These are phyloP conservation scores for Noctua fimbriata DNA, from an alignment of 2,888 invertebrate species.

Conservation along the genomic window DNA sequence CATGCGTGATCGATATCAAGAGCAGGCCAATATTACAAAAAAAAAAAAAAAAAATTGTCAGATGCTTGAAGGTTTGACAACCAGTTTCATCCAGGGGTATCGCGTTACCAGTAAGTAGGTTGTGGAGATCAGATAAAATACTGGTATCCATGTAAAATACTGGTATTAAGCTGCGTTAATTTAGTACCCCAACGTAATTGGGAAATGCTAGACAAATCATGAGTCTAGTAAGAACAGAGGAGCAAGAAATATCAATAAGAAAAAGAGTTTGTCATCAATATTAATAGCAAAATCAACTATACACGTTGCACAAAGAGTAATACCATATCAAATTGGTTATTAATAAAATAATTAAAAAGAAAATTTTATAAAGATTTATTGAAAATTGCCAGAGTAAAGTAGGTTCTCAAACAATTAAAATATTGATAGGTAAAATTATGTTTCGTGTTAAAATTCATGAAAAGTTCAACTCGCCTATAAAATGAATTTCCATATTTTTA, in stretches of 20 bases:
- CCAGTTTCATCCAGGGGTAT: neutral
- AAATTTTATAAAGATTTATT: neutral
- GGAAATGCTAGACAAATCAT: neutral
- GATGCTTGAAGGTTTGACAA: neutral
- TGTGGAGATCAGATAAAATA: neutral
- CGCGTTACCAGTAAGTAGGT: neutral
- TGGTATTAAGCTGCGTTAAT: neutral
- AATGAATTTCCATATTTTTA: conserved; percentile 47
- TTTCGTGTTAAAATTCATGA: conserved; percentile 51
- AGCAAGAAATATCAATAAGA: neutral
- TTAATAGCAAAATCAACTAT: neutral
- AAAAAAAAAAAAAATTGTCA: no score
- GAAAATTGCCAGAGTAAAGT: conserved; percentile 1
- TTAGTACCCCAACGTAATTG: neutral
- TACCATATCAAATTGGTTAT: neutral
- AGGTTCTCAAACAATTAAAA: conserved; percentile 38
- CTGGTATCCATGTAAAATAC: neutral
- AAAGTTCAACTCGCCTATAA: conserved; percentile 38
- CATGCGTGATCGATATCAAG: no score
- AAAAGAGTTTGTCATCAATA: neutral
- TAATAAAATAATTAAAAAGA: neutral
- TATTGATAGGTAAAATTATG: conserved; percentile 43
- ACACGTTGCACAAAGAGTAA: neutral
- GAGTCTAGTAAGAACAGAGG: neutral
- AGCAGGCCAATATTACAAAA: no score